Evolutionary conservation across 2,113 vertebrate species (phyloP).

Genomic region (Etheostoma cragini): DNA sequence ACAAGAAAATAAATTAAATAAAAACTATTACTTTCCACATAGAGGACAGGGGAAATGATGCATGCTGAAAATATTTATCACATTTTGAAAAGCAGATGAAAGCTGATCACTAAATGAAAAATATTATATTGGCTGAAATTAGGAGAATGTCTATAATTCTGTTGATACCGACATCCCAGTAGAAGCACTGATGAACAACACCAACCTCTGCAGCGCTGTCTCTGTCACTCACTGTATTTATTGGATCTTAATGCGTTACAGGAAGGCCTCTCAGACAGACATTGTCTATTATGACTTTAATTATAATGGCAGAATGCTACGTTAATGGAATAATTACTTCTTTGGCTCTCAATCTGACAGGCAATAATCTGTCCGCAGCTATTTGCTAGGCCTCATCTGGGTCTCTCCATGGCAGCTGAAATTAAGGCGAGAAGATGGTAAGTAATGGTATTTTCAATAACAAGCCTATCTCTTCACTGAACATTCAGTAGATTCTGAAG

Average conservation of each 20-base stretch:
- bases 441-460: conserved; percentile 40
- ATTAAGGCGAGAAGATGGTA: conserved; percentile 33
- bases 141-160: conserved; percentile 10
- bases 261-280: conserved; percentile 27
- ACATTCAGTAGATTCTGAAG: conserved; percentile 65
- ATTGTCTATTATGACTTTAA: conserved; percentile 52
- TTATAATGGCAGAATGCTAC: conserved; percentile 34
- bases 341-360: conserved; percentile 65
- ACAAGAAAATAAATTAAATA: neutral
- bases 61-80: neutral
- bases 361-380: conserved; percentile 50
- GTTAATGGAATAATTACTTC: conserved; percentile 77
- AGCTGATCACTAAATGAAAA: conserved; percentile 10
- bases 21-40: neutral
- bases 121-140: conserved; percentile 2
- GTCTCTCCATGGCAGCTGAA: conserved; percentile 22
- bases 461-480: conserved; percentile 37
- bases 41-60: neutral
- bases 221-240: conserved; percentile 35
- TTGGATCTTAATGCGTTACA: conserved; percentile 51
- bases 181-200: conserved; percentile 19
- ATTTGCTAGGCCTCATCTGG: conserved; percentile 44
- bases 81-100: neutral
- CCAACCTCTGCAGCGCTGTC: conserved; percentile 12
- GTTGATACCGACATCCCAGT: conserved; percentile 9